phyloP scores from a whole-genome alignment of 2,888 invertebrate genomes.

The Heliothis peltigera region DNA sequence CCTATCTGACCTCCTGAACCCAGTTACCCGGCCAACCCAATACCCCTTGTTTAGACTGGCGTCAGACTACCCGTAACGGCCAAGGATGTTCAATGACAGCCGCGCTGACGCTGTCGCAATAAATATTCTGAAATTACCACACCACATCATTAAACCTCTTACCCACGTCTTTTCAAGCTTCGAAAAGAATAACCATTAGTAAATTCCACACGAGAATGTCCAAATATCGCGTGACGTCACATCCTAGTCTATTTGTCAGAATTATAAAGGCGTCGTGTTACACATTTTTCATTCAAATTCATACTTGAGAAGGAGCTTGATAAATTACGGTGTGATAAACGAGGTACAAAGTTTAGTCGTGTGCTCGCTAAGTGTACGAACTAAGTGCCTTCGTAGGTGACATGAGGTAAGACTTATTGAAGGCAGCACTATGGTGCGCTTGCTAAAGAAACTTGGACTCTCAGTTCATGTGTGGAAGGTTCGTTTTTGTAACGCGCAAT shows the following conservation, averaged over 20 bases:
- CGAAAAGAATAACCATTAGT: constrained; percentile 22
- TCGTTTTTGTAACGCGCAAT: background rate
- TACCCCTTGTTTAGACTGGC: too few relatives aligned
- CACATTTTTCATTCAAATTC: constrained; percentile 39
- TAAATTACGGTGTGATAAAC: constrained; percentile 43
- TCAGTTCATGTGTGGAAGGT: background rate
- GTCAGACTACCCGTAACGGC: too few relatives aligned
- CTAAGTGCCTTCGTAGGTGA: constrained; percentile 21
- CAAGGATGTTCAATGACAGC: too few relatives aligned
- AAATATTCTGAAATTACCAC: background rate
- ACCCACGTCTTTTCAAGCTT: too few relatives aligned
- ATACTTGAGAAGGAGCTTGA: constrained; percentile 40
- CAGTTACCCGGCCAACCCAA: too few relatives aligned
- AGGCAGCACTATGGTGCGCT: background rate
- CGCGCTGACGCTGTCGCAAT: too few relatives aligned
- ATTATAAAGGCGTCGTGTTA: constrained; percentile 21
- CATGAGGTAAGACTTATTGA: constrained; percentile 19
- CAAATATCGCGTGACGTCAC: constrained; percentile 49
- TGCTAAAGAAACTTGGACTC: constrained; percentile 4
- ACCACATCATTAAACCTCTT: constrained; percentile 15
- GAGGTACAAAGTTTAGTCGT: constrained; percentile 42
- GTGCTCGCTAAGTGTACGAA: constrained; percentile 10
- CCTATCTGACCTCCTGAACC: too few relatives aligned
- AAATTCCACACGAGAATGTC: constrained; percentile 26
- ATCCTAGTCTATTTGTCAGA: constrained; percentile 39